Evolutionary conservation across 2,113 vertebrate genomes (phyloP).

Genomic region (Gavia stellata): DNA sequence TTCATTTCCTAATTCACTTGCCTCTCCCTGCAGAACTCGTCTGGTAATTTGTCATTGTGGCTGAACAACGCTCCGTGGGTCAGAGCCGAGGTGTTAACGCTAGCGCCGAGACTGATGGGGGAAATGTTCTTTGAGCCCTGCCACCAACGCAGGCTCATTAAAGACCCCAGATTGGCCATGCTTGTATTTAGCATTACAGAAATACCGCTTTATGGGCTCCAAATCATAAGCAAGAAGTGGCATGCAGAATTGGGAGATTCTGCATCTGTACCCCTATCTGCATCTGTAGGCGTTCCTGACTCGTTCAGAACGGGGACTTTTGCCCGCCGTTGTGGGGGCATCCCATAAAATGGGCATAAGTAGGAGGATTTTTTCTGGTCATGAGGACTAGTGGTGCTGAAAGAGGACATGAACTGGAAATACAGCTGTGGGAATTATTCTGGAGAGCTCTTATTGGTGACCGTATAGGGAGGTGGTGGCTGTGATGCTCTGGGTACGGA

Average conservation of each 20-base stretch:
- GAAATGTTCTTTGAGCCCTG: not conserved
- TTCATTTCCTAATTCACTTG: not conserved
- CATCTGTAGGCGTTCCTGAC: fast-evolving
- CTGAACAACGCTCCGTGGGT: not conserved
- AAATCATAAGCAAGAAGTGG: fast-evolving
- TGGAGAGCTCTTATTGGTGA: not conserved
- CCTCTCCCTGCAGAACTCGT: not conserved
- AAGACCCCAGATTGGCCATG: not conserved
- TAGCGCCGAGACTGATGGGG: not conserved
- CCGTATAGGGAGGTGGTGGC: fast-evolving
- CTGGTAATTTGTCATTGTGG: not conserved
- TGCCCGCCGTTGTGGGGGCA: fast-evolving
- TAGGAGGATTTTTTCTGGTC: not conserved
- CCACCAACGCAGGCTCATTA: not conserved
- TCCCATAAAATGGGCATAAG: fast-evolving
- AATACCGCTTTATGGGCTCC: fast-evolving
- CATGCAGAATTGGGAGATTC: fast-evolving
- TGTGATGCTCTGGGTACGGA: fast-evolving
- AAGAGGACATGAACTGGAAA: not conserved
- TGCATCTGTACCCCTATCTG: not conserved
- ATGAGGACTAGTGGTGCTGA: fast-evolving
- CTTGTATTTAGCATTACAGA: fast-evolving
- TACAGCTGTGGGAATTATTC: fast-evolving
- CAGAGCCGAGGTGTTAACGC: not conserved
- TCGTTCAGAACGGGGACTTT: not conserved